These are phyloP conservation scores for Indicator maculatus DNA, from an alignment of 2,113 vertebrate species.

Conservation along the genomic window DNA sequence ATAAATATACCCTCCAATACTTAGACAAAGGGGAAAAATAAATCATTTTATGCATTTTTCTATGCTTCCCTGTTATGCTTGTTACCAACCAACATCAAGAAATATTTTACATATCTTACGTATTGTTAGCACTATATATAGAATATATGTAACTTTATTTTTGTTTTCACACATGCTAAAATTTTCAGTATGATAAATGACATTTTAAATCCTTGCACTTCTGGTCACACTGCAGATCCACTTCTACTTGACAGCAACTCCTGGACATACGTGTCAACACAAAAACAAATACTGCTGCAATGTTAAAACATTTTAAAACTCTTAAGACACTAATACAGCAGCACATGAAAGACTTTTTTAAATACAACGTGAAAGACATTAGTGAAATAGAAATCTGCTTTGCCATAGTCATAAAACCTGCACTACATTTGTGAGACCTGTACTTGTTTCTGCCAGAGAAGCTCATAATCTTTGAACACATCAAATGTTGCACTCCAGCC, in stretches of 20 bases:
- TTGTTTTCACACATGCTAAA: constrained; percentile 46
- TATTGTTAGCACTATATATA: constrained; percentile 26
- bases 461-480: not conserved
- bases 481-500: not conserved
- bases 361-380: constrained; percentile 46
- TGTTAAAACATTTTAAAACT: constrained; percentile 43
- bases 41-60: not conserved
- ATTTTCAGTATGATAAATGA: constrained; percentile 23
- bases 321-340: constrained; percentile 25
- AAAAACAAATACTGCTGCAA: constrained; percentile 61
- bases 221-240: not conserved
- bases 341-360: constrained; percentile 47
- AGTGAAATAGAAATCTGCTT: constrained; percentile 43
- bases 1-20: not conserved
- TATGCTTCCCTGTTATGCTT: not conserved
- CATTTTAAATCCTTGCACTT: constrained; percentile 44
- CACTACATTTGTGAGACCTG: not conserved
- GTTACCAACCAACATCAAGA: not conserved
- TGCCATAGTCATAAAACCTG: constrained; percentile 4
- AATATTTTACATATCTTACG: constrained; percentile 9
- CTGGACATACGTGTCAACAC: constrained; percentile 32
- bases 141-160: constrained; percentile 11
- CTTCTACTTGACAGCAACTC: constrained; percentile 38
- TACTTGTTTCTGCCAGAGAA: not conserved
- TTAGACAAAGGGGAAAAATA: constrained; percentile 8